phyloP scores from a whole-genome alignment of 2,888 invertebrate species.

The Unio delphinus region DNA sequence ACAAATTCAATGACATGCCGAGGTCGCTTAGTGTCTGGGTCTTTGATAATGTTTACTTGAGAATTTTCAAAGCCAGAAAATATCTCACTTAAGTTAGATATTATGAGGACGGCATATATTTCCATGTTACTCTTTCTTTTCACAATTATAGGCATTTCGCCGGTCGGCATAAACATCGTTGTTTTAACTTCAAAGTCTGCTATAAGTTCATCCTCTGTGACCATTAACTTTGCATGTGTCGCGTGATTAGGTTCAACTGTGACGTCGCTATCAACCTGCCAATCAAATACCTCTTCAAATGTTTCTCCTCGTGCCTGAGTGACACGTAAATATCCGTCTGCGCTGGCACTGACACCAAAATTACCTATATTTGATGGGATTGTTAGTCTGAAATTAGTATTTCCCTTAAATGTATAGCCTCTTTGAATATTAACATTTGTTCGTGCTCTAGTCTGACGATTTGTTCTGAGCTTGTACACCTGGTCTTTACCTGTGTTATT shows the following conservation, averaged over 20 bases:
- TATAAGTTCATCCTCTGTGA: conserved; percentile 51
- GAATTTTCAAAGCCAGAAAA: conserved; percentile 43
- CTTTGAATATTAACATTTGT: conserved; percentile 48
- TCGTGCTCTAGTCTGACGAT: conserved; percentile 52
- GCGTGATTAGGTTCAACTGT: conserved; percentile 53
- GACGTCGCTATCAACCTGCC: conserved; percentile 57
- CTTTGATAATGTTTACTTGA: conserved; percentile 38
- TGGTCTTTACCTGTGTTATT: conserved; percentile 54
- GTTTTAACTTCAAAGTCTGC: conserved; percentile 55
- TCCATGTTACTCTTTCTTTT: conserved; percentile 44
- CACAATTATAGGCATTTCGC: conserved; percentile 51
- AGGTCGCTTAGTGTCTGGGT: conserved; percentile 28
- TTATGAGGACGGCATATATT: conserved; percentile 49
- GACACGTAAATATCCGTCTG: conserved; percentile 48
- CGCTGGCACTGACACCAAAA: conserved; percentile 51
- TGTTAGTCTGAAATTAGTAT: conserved; percentile 49
- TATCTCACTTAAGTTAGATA: conserved; percentile 48
- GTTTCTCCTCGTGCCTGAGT: conserved; percentile 46
- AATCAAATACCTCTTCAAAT: conserved; percentile 50
- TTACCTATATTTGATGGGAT: conserved; percentile 49
- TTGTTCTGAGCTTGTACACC: conserved; percentile 52
- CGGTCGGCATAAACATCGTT: conserved; percentile 50
- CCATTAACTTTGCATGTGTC: conserved; percentile 44
- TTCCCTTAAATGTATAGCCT: conserved; percentile 47
- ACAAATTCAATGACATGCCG: conserved; percentile 22